Evolutionary conservation across 2,113 vertebrate species (phyloP).

Genomic region (Chaenogobius annularis): DNA sequence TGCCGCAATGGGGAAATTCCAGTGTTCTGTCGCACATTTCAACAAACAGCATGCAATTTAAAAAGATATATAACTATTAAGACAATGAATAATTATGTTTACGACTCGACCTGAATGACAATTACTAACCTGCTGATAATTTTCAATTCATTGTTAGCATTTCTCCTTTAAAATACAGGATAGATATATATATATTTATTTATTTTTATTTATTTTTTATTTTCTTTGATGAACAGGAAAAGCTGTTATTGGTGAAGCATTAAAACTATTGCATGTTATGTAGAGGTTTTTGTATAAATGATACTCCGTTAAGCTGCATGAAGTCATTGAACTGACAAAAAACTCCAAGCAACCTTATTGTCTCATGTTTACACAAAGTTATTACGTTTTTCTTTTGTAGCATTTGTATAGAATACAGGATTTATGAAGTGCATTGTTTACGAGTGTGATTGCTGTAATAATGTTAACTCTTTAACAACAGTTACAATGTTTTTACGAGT

Average conservation of each 20-base stretch:
- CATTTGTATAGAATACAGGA: background rate
- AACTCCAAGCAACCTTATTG: background rate
- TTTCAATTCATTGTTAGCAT: background rate
- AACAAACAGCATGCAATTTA: too few relatives aligned
- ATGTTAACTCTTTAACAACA: background rate
- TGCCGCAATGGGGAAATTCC: too few relatives aligned
- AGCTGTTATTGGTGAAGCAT: too few relatives aligned
- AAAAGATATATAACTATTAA: too few relatives aligned
- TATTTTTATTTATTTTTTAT: background rate
- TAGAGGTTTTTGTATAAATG: background rate
- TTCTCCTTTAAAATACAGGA: background rate
- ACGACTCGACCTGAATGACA: background rate
- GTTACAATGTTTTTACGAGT: background rate
- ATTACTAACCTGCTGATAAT: background rate
- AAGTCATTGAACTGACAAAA: background rate
- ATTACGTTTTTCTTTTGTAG: background rate
- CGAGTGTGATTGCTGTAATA: background rate
- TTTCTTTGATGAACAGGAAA: background rate
- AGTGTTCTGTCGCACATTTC: too few relatives aligned
- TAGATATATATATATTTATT: too few relatives aligned
- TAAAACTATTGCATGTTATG: background rate
- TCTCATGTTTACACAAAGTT: background rate
- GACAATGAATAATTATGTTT: background rate
- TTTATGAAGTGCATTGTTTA: background rate
- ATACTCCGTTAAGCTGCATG: constrained; percentile 1